These are phyloP conservation scores for Saxicola maurus DNA, from an alignment of 2,797 vertebrate species.

Conservation along the genomic window DNA sequence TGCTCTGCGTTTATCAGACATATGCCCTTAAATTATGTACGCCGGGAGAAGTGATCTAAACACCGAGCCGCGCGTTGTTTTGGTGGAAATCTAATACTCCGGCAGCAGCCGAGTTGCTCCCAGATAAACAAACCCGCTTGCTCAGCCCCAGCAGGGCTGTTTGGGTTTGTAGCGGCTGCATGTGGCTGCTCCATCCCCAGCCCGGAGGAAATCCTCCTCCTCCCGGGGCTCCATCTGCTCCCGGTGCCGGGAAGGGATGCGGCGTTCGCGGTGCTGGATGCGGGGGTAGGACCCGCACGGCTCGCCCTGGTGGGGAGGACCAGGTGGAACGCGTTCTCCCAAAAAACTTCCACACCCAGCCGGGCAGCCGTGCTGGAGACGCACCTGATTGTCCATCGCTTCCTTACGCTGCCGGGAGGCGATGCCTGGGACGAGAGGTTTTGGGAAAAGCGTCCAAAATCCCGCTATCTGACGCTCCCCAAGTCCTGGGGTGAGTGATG, in stretches of 20 bases:
- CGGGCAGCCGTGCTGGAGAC: not conserved
- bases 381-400: not conserved
- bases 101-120: slow-evolving; percentile 30
- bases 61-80: slow-evolving; percentile 31
- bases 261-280: not conserved
- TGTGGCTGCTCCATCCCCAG: not conserved
- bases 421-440: not conserved
- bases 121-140: slow-evolving; percentile 55
- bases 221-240: slow-evolving; percentile 16
- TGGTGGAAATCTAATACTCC: slow-evolving; percentile 42
- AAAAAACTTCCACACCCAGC: not conserved
- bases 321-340: not conserved
- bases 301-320: not conserved
- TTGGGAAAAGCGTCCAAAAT: not conserved
- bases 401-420: not conserved
- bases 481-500: rapidly evolving
- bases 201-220: slow-evolving; percentile 14
- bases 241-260: not conserved
- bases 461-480: not conserved
- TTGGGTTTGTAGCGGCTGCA: slow-evolving; percentile 1
- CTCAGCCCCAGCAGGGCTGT: slow-evolving; percentile 36
- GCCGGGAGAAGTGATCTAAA: slow-evolving; percentile 19
- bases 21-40: slow-evolving; percentile 46
- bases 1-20: slow-evolving; percentile 8
- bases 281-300: not conserved